These are phyloP conservation scores for Saguinus imperator DNA, from an alignment of 2,113 vertebrate genomes.

Conservation along the genomic window DNA sequence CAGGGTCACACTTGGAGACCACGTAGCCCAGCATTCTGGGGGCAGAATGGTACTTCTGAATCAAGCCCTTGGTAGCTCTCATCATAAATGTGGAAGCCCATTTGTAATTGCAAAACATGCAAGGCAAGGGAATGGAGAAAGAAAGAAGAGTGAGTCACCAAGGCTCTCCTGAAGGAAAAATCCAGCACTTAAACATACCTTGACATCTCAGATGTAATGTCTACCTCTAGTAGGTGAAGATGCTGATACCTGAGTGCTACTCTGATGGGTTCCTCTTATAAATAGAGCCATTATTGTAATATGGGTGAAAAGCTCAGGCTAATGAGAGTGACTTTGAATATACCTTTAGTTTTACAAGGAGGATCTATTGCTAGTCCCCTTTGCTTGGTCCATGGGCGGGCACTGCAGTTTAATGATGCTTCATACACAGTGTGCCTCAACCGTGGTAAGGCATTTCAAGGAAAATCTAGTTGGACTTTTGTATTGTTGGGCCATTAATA, in stretches of 20 bases:
- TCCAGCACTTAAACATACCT: background rate
- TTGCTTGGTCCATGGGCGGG: background rate
- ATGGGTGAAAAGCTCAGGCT: background rate
- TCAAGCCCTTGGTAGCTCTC: background rate
- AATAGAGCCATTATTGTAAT: background rate
- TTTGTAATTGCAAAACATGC: background rate
- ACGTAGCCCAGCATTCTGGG: background rate
- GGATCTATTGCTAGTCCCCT: background rate
- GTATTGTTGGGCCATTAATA: conserved; percentile 67
- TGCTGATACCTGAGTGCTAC: background rate
- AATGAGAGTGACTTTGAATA: background rate
- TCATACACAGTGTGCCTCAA: conserved; percentile 6
- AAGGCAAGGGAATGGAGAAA: background rate
- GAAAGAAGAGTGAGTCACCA: background rate
- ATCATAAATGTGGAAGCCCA: background rate
- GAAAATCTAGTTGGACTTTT: conserved; percentile 50
- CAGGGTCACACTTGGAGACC: background rate
- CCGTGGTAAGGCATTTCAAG: background rate
- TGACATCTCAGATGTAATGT: background rate
- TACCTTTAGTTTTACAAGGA: background rate
- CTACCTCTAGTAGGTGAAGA: background rate
- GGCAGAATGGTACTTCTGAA: conserved; percentile 20
- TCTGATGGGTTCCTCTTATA: background rate
- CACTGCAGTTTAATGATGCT: conserved; percentile 37
- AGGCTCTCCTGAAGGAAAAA: background rate